Conservation (phyloP, 30 jellyfish, hydroid and myxozoan genomes). For the Hydra vulgaris region DNA sequence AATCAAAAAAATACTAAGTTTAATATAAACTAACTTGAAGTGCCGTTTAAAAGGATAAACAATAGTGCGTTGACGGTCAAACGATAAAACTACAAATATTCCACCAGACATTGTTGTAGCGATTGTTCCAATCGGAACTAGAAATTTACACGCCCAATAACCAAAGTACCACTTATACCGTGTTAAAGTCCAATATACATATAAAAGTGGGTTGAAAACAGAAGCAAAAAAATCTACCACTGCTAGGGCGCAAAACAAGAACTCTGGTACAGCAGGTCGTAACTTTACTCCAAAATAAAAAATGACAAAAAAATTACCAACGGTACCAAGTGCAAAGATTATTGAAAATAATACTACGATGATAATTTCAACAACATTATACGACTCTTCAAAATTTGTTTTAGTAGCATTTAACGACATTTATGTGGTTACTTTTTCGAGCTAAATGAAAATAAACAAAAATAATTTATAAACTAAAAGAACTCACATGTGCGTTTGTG, state of each 20-base stretch:
- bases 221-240: slow-evolving; percentile 70
- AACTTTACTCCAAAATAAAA: slow-evolving; percentile 54
- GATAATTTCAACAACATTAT: slow-evolving; percentile 27
- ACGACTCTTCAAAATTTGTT: neutral
- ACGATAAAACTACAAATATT: slow-evolving; percentile 56
- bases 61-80: slow-evolving; percentile 69
- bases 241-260: slow-evolving; percentile 50
- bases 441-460: no score
- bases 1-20: slow-evolving; percentile 27
- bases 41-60: slow-evolving; percentile 58
- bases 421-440: no score
- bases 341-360: slow-evolving; percentile 29
- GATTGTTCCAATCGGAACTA: slow-evolving; percentile 54
- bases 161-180: slow-evolving; percentile 80
- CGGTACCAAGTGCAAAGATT: slow-evolving; percentile 59
- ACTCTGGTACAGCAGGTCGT: slow-evolving; percentile 49
- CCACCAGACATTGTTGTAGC: slow-evolving; percentile 78
- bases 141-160: slow-evolving; percentile 67
- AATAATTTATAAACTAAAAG: no score
- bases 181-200: slow-evolving; percentile 57
- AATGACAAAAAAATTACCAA: slow-evolving; percentile 72
- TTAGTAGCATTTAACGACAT: neutral
- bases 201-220: slow-evolving; percentile 57
- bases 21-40: slow-evolving; percentile 31
- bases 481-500: no score